Evolutionary conservation across 2,888 invertebrate species (phyloP), one percentile per base, ranked within the genome.

Genomic region (Hydraecia micacea): DNA sequence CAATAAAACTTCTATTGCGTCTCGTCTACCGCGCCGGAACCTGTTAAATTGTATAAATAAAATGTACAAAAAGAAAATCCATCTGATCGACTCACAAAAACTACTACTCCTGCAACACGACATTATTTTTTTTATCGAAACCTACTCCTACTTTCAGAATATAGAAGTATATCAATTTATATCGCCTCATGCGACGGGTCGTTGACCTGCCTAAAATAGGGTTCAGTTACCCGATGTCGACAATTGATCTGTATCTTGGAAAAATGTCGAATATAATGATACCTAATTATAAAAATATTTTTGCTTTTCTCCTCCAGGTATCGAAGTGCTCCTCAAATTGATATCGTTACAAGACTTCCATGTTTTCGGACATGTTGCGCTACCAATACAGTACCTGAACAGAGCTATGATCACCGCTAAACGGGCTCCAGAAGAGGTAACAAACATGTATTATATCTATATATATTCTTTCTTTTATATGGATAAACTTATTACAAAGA

Each of bases 331-430:
- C 0, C 97, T 98, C 18, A 97, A 97, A 79, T 91, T 98, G 55
- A 93, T 97, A 36, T 97, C 97, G 13, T 91, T 97, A 15, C 97
- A 97, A 86, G 97, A 98, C 88, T 98, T 98, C 93, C 97, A 98
- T 93, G 94, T 98, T 0, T 98, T 98, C 88, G 97, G 98, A 0
- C 97, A 98, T 88, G 92, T 98, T 0, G 98, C 98, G 0, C 97
- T 98, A 0, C 98, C 98, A 0, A 97, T 98, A 82, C 98, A 98
- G 76, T 97, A 97, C 79, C 94, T 98, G 42, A 97, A 97, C 87
- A 97, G 97, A 90, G 96, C 98, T 0, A 96, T 98, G 77, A 68
- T 98, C 8, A 97, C 98, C 1, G 98, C 98, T 0, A 98, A 98
- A 93, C 94, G 98, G 25, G 97, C 97, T 76, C 94, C 97, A 0